Conservation (phyloP, 2,113 vertebrate species). For the Pachycephala philippinensis region DNA sequence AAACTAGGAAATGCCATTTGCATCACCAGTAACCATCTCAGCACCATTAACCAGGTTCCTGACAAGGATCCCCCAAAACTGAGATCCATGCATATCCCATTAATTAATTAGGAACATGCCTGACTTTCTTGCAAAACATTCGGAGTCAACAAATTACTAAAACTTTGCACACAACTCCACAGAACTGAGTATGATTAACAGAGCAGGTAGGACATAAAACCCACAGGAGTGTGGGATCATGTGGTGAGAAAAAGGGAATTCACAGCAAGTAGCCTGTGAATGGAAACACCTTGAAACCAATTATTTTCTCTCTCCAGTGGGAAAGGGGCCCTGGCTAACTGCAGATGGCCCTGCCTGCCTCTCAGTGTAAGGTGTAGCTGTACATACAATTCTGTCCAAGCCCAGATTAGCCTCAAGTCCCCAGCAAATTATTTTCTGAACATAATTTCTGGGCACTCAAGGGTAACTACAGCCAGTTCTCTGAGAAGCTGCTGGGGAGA, state of each 20-base stretch:
- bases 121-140: neutral
- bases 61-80: neutral
- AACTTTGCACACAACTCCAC: neutral
- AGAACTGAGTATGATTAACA: neutral
- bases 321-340: neutral
- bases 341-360: neutral
- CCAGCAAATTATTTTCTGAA: neutral
- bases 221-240: accelerated
- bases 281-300: neutral
- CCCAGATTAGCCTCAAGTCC: neutral
- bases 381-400: neutral
- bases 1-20: neutral
- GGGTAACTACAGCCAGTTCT: neutral
- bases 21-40: neutral
- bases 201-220: neutral
- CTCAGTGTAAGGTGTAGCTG: neutral
- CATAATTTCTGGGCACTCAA: neutral
- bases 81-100: neutral
- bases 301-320: neutral
- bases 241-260: neutral
- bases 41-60: neutral
- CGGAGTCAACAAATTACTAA: neutral
- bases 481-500: neutral
- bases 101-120: neutral
- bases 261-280: neutral